Evolutionary conservation across 2,113 vertebrate genomes (phyloP).

Genomic region (Grammomys dolichurus): DNA sequence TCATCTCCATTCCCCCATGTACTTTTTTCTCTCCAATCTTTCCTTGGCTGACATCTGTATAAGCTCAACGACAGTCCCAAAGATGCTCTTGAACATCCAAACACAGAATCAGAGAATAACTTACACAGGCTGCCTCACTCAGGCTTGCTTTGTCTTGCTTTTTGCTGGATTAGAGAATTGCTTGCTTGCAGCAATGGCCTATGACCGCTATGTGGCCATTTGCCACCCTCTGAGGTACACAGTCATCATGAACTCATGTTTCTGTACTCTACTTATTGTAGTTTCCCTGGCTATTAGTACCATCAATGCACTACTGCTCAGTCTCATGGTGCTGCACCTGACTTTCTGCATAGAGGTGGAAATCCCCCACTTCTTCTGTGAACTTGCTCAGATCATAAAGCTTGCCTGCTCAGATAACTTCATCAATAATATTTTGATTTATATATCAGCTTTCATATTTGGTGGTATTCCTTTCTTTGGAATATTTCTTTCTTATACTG

Average conservation of each 20-base stretch:
- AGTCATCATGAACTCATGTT: neutral
- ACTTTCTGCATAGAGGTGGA: neutral
- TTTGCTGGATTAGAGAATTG: neutral
- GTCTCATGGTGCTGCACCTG: neutral
- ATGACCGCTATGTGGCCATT: neutral
- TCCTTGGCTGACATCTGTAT: neutral
- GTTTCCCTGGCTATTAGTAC: neutral
- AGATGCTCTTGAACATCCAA: neutral
- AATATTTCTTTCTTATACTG: neutral
- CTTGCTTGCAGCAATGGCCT: neutral
- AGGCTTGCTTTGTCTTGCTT: neutral
- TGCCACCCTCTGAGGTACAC: neutral
- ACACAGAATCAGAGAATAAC: neutral
- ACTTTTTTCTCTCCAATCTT: neutral
- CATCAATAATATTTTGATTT: neutral
- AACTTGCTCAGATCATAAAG: neutral
- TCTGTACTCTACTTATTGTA: neutral
- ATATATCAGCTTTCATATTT: neutral
- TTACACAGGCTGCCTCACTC: neutral
- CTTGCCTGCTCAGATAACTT: neutral
- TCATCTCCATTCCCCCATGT: neutral
- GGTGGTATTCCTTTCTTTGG: neutral
- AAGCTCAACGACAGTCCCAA: neutral
- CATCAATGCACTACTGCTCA: neutral
- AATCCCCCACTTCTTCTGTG: constrained; percentile 10